phyloP scores from a whole-genome alignment of 2,888 invertebrate genomes.

The Amblyteles armatorius region DNA sequence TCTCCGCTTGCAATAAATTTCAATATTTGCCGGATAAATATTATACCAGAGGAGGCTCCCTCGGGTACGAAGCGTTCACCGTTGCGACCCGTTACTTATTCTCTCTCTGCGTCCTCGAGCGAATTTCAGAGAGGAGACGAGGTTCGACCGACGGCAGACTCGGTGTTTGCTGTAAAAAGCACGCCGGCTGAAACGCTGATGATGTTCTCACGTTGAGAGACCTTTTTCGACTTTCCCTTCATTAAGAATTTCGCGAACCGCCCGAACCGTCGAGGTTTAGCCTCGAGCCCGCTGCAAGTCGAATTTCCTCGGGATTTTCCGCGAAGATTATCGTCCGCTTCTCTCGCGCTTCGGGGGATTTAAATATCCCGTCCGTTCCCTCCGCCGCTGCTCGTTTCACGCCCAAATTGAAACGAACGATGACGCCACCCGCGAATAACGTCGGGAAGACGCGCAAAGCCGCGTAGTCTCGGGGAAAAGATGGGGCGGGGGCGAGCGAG shows the following conservation, averaged over 20 bases:
- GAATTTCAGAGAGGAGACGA: background rate
- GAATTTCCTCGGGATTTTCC: slow-evolving; percentile 24
- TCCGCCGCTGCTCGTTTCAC: slow-evolving; percentile 3
- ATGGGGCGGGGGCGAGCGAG: background rate
- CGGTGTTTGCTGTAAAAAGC: too few relatives aligned
- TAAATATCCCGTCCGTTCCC: slow-evolving; percentile 47
- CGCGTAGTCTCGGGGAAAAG: background rate
- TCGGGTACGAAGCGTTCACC: background rate
- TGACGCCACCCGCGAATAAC: slow-evolving; percentile 48
- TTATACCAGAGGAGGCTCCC: background rate
- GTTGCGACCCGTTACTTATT: background rate
- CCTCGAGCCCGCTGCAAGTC: background rate
- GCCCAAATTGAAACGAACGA: slow-evolving; percentile 32
- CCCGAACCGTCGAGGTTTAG: background rate
- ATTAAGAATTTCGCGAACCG: too few relatives aligned
- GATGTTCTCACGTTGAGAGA: too few relatives aligned
- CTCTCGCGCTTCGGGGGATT: slow-evolving; percentile 1
- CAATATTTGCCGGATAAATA: slow-evolving; percentile 1
- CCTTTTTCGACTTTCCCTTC: too few relatives aligned
- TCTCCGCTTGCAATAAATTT: background rate
- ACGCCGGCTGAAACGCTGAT: too few relatives aligned
- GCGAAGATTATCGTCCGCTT: background rate
- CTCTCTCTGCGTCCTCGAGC: background rate
- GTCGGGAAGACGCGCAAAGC: slow-evolving; percentile 15
- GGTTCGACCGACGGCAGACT: background rate